Conservation (phyloP, 2,113 vertebrate species). For the Cyprinodon variegatus region DNA sequence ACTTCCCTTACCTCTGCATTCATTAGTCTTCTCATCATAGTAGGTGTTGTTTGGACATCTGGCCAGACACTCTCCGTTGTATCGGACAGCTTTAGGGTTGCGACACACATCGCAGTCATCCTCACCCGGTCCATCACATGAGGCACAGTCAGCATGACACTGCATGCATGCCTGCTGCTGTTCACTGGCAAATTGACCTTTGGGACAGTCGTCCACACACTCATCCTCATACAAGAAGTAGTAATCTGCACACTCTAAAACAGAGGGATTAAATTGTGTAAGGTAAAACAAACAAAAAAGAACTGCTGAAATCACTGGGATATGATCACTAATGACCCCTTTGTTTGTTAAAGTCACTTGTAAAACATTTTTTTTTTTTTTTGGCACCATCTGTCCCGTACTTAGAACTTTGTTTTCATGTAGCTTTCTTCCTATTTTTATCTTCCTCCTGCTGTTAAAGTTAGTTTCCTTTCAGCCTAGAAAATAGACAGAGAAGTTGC, state of each 20-base stretch:
- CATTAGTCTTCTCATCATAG: slow-evolving; percentile 61
- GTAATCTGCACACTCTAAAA: slow-evolving; percentile 81
- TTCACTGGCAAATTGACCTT: slow-evolving; percentile 75
- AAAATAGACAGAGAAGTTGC: not conserved
- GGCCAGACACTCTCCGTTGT: slow-evolving; percentile 80
- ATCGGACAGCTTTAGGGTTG: slow-evolving; percentile 53
- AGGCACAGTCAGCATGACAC: slow-evolving; percentile 83
- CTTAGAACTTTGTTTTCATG: not conserved
- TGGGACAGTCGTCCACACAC: slow-evolving; percentile 85
- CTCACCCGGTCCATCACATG: slow-evolving; percentile 81
- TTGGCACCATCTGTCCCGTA: not conserved
- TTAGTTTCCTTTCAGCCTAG: not conserved
- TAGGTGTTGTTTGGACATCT: slow-evolving; percentile 83
- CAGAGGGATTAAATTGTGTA: not conserved
- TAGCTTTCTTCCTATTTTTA: not conserved
- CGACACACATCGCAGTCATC: slow-evolving; percentile 86
- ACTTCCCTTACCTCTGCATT: slow-evolving; percentile 83
- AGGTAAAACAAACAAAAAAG: not conserved
- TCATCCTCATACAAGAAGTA: slow-evolving; percentile 80
- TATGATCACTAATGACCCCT: not conserved
- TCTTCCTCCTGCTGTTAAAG: not conserved
- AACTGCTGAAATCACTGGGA: not conserved
- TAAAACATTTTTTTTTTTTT: not conserved
- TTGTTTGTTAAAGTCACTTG: too few relatives aligned
- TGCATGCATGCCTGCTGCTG: slow-evolving; percentile 75